These are phyloP conservation scores for Atopsyche davidsoni DNA, from an alignment of 1,140 invertebrate species.

Conservation along the genomic window DNA sequence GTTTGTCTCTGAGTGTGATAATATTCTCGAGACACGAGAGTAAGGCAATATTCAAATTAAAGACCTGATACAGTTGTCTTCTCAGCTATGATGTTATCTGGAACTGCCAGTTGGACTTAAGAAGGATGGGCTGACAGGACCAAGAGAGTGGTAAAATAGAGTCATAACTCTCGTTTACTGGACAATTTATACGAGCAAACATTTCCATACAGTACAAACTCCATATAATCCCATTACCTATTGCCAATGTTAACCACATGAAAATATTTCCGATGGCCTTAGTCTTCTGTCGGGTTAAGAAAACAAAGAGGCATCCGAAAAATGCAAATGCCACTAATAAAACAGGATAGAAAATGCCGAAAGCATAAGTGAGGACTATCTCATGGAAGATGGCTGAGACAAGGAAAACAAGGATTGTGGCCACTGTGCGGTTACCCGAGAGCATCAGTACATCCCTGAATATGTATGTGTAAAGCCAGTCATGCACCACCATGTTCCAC, in stretches of 20 bases:
- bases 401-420: conserved; percentile 55
- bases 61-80: background rate
- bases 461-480: conserved; percentile 90
- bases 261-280: conserved; percentile 66
- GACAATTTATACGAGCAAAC: conserved; percentile 77
- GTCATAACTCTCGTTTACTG: conserved; percentile 42
- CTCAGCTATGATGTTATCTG: conserved; percentile 36
- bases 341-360: conserved; percentile 83
- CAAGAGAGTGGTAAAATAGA: conserved; percentile 54
- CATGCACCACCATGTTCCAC: conserved; percentile 93
- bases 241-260: conserved; percentile 71
- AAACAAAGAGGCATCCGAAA: conserved; percentile 52
- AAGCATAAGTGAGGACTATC: conserved; percentile 69
- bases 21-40: too few species aligned
- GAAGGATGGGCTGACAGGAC: conserved; percentile 47
- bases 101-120: conserved; percentile 46
- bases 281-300: conserved; percentile 38
- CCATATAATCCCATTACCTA: conserved; percentile 70
- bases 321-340: conserved; percentile 66
- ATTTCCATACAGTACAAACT: conserved; percentile 80
- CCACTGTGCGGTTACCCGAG: conserved; percentile 47
- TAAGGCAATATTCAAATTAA: background rate
- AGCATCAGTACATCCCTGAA: conserved; percentile 77
- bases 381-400: conserved; percentile 77
- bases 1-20: too few species aligned